A percentile compares a stretch with the other conserved stretches of the same genome.
These are phyloP conservation scores for Trididemnum clinides DNA, from an alignment of 23 tunicate species.

Conservation along the genomic window DNA sequence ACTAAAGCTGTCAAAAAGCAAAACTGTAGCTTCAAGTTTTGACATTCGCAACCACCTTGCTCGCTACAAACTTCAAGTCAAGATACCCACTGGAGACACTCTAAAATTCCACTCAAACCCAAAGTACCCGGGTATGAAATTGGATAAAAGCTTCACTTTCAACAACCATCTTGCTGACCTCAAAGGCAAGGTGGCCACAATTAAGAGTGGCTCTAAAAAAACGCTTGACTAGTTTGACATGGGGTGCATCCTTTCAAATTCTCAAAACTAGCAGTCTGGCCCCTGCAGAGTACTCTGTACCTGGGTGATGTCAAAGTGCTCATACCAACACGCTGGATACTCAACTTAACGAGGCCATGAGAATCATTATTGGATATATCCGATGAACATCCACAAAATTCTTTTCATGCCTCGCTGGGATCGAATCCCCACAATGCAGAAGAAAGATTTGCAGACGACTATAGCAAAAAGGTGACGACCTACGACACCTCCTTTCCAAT, in stretches of 20 bases:
- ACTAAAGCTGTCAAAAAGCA: neutral
- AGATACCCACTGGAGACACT: neutral
- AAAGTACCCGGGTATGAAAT: neutral
- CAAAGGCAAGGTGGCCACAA: neutral
- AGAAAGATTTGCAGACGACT: neutral
- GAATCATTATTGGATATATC: neutral
- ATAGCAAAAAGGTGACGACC: neutral
- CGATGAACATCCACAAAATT: neutral
- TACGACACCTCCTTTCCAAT: neutral
- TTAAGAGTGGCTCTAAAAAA: neutral
- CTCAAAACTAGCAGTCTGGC: neutral
- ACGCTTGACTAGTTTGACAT: neutral
- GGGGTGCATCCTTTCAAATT: neutral
- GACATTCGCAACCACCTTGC: neutral
- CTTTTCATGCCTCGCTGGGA: neutral
- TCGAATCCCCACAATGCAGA: neutral
- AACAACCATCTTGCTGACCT: neutral
- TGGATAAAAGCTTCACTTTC: neutral
- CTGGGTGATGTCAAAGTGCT: neutral
- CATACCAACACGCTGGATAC: neutral
- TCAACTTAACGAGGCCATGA: neutral
- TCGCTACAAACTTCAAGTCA: neutral
- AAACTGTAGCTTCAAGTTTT: neutral
- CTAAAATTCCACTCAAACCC: neutral
- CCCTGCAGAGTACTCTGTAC: neutral